Base-by-base conservation (phyloP, 2,797 vertebrate species). In the Mareca strepera region DNA sequence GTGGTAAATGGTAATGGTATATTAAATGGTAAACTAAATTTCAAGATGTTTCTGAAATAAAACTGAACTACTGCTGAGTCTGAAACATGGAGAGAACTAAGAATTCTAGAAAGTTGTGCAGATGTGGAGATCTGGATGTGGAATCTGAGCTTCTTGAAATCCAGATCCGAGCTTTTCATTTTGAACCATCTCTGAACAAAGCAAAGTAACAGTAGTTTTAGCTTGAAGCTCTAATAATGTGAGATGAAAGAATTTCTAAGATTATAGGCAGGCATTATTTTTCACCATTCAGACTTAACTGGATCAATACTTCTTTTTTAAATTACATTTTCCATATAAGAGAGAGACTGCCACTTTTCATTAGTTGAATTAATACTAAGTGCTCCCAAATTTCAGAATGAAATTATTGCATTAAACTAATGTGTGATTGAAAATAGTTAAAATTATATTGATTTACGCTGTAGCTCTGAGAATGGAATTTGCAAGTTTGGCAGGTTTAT, bases 341-440 rank as follows among this genome's bases (percentile, higher is more conserved):
- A 79, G 43, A 43, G 29, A 78, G 41, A 77, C n/a, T 67, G 58
- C 17, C 70, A 82, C 12, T 72, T 95, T 86, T 90, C 55, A 73
- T 82, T 72, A 39, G 35, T 78, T 66, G 12, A 50, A 73, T 89
- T 96, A 93, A 79, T 81, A 53, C 25, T 92, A 95, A 95, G 88
- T 95, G 76, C 7, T 92, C 21, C 35, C 68, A 90, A 94, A 94
- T 88, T 96, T 94, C 70, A 82, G 70, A 96, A 85, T 63, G 8
- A 94, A 94, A 93, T 84, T 90, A 88, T 94, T 93, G 46, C 25
- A 60, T 93, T 92, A 93, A 89, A 80, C 5, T 72, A 86, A 94
- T 60, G 44, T 23, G 18, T 75, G 41, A 69, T 67, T 13, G 7
- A 92, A 95, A 96, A 87, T 89, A 70, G 58, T 82, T 93, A 64